Conservation (phyloP, 2,797 vertebrate genomes). For the Poeciliopsis paucimaculata region DNA sequence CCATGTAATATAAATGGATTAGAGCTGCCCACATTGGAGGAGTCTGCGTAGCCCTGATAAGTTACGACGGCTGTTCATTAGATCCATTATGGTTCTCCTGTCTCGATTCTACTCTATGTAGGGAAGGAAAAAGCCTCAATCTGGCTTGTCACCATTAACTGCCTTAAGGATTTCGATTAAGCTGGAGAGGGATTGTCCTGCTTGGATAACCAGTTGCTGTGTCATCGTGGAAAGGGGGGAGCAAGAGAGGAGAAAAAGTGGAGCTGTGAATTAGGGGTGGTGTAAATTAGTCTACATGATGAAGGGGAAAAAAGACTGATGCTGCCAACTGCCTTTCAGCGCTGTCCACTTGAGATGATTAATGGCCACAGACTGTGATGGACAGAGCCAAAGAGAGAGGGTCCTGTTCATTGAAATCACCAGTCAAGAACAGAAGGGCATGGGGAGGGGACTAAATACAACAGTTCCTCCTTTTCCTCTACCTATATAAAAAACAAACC, state of each 20-base stretch:
- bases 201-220: slow-evolving; percentile 56
- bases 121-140: slow-evolving; percentile 33
- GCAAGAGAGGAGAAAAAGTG: slow-evolving; percentile 11
- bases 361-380: slow-evolving; percentile 76
- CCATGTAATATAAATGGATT: slow-evolving; percentile 52
- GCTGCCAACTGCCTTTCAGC: slow-evolving; percentile 76
- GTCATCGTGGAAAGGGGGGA: slow-evolving; percentile 37
- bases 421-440: slow-evolving; percentile 28
- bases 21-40: slow-evolving; percentile 13
- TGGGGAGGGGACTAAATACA: slow-evolving; percentile 34
- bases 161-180: slow-evolving; percentile 68
- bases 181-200: slow-evolving; percentile 72
- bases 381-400: slow-evolving; percentile 69
- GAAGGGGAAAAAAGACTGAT: slow-evolving; percentile 67
- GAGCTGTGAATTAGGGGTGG: slow-evolving; percentile 9
- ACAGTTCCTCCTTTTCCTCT: slow-evolving; percentile 53
- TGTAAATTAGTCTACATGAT: slow-evolving; percentile 39
- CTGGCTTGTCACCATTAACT: slow-evolving; percentile 56
- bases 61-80: slow-evolving; percentile 42
- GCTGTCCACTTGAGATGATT: slow-evolving; percentile 79
- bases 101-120: slow-evolving; percentile 33
- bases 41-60: slow-evolving; percentile 22
- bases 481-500: slow-evolving; percentile 28
- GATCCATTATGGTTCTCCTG: slow-evolving; percentile 65
- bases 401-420: slow-evolving; percentile 65